These are phyloP conservation scores for Teleogryllus occipitalis DNA, from an alignment of 1,140 invertebrate genomes.

Conservation along the genomic window DNA sequence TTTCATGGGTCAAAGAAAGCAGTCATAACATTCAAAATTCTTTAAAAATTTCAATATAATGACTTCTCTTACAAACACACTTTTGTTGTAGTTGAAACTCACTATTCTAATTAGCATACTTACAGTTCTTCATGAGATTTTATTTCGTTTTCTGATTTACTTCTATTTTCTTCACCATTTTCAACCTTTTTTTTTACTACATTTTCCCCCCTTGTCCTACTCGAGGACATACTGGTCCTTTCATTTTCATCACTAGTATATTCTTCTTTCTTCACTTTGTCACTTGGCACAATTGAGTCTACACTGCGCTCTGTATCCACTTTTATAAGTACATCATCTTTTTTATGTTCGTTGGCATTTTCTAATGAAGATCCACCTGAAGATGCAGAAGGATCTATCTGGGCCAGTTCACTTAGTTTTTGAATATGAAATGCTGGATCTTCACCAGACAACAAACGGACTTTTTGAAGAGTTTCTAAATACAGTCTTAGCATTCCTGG, in stretches of 20 bases:
- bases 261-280: neutral
- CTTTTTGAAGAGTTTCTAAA: conserved; percentile 5
- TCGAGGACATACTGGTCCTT: neutral
- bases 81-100: neutral
- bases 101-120: neutral
- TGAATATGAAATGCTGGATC: neutral
- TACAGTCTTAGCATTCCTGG: neutral
- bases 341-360: neutral
- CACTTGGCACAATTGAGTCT: neutral
- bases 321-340: neutral
- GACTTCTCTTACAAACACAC: neutral
- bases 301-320: neutral
- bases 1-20: neutral
- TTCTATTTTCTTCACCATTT: neutral
- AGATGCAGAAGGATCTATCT: neutral
- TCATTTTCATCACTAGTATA: neutral
- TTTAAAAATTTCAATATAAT: neutral
- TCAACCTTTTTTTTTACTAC: neutral
- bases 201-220: neutral
- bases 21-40: neutral
- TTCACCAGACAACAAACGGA: neutral
- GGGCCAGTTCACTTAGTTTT: neutral
- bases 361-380: neutral
- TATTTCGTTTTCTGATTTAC: neutral
- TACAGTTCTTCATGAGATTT: neutral